Evolutionary conservation across 2,113 vertebrate genomes (phyloP), one percentile per base, ranked within the genome.

Genomic region (Elachura formosa): DNA sequence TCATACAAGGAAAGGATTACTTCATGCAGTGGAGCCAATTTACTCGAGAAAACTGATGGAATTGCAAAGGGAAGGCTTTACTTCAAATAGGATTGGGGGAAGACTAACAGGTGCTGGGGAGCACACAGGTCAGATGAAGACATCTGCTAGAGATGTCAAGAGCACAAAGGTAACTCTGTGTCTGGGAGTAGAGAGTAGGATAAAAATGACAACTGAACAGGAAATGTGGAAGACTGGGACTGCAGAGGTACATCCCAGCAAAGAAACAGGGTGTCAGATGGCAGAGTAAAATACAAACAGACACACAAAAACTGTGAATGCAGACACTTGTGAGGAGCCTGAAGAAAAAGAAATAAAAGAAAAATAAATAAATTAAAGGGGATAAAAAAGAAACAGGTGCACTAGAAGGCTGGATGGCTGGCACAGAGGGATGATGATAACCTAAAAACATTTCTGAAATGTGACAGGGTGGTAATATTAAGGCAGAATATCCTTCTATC

Each of bases 151-250:
- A 93, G 69, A 95, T 81, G 82, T 96, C 94, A 96, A 83, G 71
- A 92, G 83, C 74, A 96, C 93, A 97, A 97, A 95, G 81, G 92
- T 95, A 84, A 91, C 93, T 94, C 87, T 97, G 93, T 97, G 33
- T 73, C 73, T 89, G 64, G 46, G 43, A 90, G 41, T 10, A 68
- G 73, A 90, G 71, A 28, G 79, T 79, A 54, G 79, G 82, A 93
- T 87, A 84, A 96, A 96, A 94, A 94, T 74, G 94, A 97, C 94
- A 96, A 96, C 95, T 93, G 94, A 97, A 87, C 69, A 91, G 94
- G 91, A 96, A 94, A 84, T 78, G 76, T 59, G 78, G 33, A 95
- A 96, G 74, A 46, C 62, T 66, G 71, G 31, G 58, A 71, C 66
- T 94, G 45, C 22, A 84, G 90, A 95, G 82, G 85, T 84, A 82